phyloP scores from a whole-genome alignment of 2,113 vertebrate species.

The Dicrurus megarhynchus region DNA sequence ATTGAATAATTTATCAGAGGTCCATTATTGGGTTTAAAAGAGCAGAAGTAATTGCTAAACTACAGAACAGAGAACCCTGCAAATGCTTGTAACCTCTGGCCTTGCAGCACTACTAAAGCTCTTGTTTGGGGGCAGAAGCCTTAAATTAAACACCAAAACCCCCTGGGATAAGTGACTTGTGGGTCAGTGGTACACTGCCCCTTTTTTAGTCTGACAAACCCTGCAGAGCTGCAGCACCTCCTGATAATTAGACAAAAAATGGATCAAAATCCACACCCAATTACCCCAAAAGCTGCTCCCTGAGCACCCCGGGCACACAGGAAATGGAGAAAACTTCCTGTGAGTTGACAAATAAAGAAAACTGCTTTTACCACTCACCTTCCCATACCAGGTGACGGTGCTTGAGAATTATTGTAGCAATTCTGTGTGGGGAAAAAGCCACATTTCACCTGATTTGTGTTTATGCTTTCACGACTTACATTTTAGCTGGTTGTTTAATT shows the following conservation, averaged over 20 bases:
- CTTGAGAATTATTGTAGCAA: constrained; percentile 96
- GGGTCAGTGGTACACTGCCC: neutral
- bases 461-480: neutral
- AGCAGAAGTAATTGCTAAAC: neutral
- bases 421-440: constrained; percentile 77
- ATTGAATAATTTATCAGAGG: neutral
- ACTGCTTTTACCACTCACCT: constrained; percentile 79
- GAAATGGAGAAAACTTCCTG: accelerated
- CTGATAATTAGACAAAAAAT: neutral
- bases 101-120: neutral
- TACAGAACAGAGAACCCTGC: neutral
- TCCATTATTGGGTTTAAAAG: neutral
- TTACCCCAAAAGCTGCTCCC: neutral
- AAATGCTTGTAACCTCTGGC: neutral
- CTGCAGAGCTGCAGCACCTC: neutral
- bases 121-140: neutral
- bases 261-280: neutral
- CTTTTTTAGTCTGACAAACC: neutral
- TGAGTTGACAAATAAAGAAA: accelerated
- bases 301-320: neutral
- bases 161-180: neutral
- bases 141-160: neutral
- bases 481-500: neutral
- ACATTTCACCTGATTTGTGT: neutral
- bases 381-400: constrained; percentile 96